Percentiles rank a stretch among this genome's conserved stretches.
Conservation (phyloP, 2,888 invertebrate genomes). For the Eupithecia dodoneata region DNA sequence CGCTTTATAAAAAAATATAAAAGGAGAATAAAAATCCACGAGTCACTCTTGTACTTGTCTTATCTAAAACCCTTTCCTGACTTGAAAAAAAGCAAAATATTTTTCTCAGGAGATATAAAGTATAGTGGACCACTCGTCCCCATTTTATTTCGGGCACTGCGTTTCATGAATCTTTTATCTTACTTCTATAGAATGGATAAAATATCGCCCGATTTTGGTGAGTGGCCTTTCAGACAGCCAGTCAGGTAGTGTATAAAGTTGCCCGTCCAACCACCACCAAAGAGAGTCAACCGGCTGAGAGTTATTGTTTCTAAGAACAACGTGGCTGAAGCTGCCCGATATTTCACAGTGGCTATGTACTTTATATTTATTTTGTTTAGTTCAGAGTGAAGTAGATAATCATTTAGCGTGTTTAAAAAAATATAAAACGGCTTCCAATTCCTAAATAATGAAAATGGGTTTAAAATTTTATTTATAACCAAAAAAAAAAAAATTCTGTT, state of each 20-base stretch:
- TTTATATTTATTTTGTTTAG: conserved; percentile 13
- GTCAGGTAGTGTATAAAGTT: background rate
- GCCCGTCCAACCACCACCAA: background rate
- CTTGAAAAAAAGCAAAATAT: background rate
- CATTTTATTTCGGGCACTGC: background rate
- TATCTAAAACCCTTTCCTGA: background rate
- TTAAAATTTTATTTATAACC: no score
- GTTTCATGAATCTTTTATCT: background rate
- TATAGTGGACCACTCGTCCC: no score
- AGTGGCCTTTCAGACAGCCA: background rate
- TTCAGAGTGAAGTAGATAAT: background rate
- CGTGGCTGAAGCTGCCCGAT: conserved; percentile 26
- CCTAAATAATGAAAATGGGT: no score
- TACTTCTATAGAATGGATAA: background rate
- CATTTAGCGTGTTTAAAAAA: no score
- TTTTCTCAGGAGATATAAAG: background rate
- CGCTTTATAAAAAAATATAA: no score
- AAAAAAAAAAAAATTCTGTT: no score
- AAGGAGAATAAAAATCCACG: no score
- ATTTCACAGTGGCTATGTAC: conserved; percentile 28
- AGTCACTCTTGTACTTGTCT: no score
- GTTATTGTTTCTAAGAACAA: conserved; percentile 36
- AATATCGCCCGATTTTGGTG: background rate
- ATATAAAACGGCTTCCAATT: no score
- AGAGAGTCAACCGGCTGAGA: conserved; percentile 31